Base-by-base conservation (phyloP, 2,888 invertebrate genomes). In the Limenitis arthemis region DNA sequence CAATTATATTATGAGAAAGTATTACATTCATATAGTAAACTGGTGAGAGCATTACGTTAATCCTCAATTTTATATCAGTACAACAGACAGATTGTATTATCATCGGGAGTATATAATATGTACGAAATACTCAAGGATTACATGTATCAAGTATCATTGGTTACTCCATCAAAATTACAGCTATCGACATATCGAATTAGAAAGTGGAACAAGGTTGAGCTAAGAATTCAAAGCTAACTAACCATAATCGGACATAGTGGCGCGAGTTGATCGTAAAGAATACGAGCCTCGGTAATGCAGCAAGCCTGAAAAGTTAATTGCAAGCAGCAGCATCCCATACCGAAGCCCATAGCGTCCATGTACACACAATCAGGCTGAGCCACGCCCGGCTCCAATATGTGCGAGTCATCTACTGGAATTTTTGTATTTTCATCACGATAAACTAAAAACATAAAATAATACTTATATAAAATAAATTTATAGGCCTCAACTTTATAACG, bases 261-360 rank as follows among this genome's bases (percentile, higher is more conserved):
- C 8, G 98, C 95, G 32, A 99, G 88, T 75, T 99, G 99, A 78
- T 99, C 99, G 73, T 99, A 99, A 1, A 99, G 88, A 36, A 94
- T 94, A 58, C 97, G 89, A 5, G 99, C 99, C 86, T 99, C 99
- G 41, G 90, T 90, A 60, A 99, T 97, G 75, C 98, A 98, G 77
- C 97, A 97, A 1, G 99, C 98, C 82, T 97, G 94, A 87, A 99
- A 99, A 44, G 97, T 97, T 51, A 97, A 89, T 78, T 99, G 99
- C 37, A 99, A 88, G 73, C 98, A 99, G 69, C 96, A 97, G 77
- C 98, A 98, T 31, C 99, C 99, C 99, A 99, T 99, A 49, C 98
- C 99, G 77, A 99, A 99, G 29, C 98, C 99, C 99, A 99, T 99
- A 1, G 97, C 96, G 79, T 99, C 99, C 93, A 99, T 93, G 70